Evolutionary conservation across 1,140 invertebrate genomes (phyloP), one percentile per base, ranked within the genome.

Genomic region (Mya arenaria): DNA sequence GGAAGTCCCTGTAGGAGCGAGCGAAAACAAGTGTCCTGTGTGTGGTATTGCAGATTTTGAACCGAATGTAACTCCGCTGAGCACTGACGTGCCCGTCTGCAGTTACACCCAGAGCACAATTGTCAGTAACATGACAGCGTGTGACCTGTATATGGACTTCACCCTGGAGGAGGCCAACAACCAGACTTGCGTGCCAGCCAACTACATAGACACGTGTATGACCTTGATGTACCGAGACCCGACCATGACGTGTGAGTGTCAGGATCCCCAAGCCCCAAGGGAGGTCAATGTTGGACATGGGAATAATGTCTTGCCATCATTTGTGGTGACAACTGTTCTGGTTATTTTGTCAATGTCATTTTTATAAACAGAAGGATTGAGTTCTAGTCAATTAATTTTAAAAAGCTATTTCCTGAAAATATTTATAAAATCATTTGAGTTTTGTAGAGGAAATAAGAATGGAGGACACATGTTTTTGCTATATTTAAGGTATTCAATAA

Each of bases 141-240:
- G 75, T 68, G 75, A 79, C n/a, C 44, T 79, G 1, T 79, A 68
- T 15, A 79, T 68, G 63, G 75, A 79, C 8, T 63, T 66, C 19
- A 39, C 62, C 5, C 4, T 79, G 10, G 75, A 48, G n/a, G 62
- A 66, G 3, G 28, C 63, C 19, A 68, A 68, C 44, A 8, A 17
- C 1, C 0, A 39, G 28, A 79, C 75, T 13, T 79, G 75, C 48
- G 63, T 79, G 32, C 75, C 62, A 25, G 63, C 10, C 30, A 34
- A 19, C 58, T 68, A 32, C n/a, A 0, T 19, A 4, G 25, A 65
- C 10, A n/a, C 66, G 6, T 82, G 66, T 23, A 34, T 48, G 28
- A 39, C 13, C 15, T 28, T 79, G 8, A 28, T 39, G 30, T 39
- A 55, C 44, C 34, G 75, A 34, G 56, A 41, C 37, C 8, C 62